Percentiles rank a stretch among this genome's conserved stretches.
phyloP scores from a whole-genome alignment of 2,888 invertebrate species.

The Drosophila fulvimacula region DNA sequence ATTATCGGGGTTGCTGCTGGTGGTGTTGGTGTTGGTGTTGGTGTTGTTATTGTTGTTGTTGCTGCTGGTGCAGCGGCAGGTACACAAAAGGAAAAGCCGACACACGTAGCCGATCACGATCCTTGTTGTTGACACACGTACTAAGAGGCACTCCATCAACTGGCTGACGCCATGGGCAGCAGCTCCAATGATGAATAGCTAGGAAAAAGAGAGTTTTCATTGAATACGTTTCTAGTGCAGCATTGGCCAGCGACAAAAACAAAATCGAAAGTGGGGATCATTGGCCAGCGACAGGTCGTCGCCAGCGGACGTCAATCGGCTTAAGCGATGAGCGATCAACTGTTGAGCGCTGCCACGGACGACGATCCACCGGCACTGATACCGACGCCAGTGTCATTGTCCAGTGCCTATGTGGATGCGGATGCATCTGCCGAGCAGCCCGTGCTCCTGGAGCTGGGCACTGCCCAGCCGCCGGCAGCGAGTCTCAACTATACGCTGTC shows the following conservation, averaged over 20 bases:
- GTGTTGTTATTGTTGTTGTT: slow-evolving; percentile 16
- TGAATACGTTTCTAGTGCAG: slow-evolving; percentile 38
- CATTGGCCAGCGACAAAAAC: slow-evolving; percentile 2
- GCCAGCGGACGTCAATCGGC: slow-evolving; percentile 57
- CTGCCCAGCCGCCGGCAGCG: slow-evolving; percentile 36
- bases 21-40: slow-evolving; percentile 8
- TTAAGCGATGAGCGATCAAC: slow-evolving; percentile 76
- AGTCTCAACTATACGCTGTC: slow-evolving; percentile 53
- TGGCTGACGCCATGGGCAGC: slow-evolving; percentile 52
- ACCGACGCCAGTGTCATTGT: slow-evolving; percentile 55
- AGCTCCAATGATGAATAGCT: slow-evolving; percentile 51
- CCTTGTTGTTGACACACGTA: slow-evolving; percentile 75
- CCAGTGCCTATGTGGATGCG: slow-evolving; percentile 59
- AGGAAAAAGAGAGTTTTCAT: slow-evolving; percentile 20
- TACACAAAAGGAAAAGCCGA: slow-evolving; percentile 71
- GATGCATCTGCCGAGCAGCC: slow-evolving; percentile 74
- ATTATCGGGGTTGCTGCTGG: slow-evolving; percentile 23
- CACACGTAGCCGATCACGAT: slow-evolving; percentile 45
- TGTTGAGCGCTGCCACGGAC: slow-evolving; percentile 59
- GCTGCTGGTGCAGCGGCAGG: slow-evolving; percentile 38
- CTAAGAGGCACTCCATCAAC: slow-evolving; percentile 52
- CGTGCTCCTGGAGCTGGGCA: slow-evolving; percentile 76
- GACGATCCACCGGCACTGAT: slow-evolving; percentile 64
- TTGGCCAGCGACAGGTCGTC: slow-evolving; percentile 44
- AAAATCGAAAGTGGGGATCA: slow-evolving; percentile 54